phyloP scores from a whole-genome alignment of 2,113 vertebrate species.

The Python bivittatus region DNA sequence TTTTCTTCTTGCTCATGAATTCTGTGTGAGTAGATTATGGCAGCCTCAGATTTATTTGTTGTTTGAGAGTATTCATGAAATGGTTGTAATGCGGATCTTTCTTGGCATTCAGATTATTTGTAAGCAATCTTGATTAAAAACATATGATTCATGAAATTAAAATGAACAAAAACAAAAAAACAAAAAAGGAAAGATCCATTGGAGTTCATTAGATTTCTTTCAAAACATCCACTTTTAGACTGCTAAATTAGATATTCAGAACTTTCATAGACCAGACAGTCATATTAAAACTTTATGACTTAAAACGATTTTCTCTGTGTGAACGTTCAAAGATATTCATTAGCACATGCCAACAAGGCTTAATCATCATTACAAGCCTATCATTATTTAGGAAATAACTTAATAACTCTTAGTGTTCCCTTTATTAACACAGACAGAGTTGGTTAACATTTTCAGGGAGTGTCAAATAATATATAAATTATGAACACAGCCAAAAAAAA shows the following conservation, averaged over 20 bases:
- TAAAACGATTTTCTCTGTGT: background rate
- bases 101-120: constrained; percentile 32
- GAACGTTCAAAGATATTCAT: constrained; percentile 14
- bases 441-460: background rate
- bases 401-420: background rate
- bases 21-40: constrained; percentile 30
- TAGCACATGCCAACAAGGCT: background rate
- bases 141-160: background rate
- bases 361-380: constrained; percentile 2
- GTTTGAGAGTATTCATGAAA: constrained; percentile 42
- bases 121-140: constrained; percentile 1
- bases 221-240: background rate
- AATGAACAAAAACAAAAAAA: background rate
- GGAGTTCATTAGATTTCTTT: background rate
- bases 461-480: background rate
- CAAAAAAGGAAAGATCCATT: background rate
- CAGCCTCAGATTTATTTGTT: constrained; percentile 45
- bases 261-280: background rate
- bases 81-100: constrained; percentile 18
- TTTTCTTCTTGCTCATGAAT: constrained; percentile 49
- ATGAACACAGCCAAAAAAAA: background rate
- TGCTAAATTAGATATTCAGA: background rate
- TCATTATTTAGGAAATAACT: background rate
- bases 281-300: background rate
- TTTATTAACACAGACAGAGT: constrained; percentile 3